phyloP scores from a whole-genome alignment of 1,140 invertebrate genomes.

The Drosophila takahashii region DNA sequence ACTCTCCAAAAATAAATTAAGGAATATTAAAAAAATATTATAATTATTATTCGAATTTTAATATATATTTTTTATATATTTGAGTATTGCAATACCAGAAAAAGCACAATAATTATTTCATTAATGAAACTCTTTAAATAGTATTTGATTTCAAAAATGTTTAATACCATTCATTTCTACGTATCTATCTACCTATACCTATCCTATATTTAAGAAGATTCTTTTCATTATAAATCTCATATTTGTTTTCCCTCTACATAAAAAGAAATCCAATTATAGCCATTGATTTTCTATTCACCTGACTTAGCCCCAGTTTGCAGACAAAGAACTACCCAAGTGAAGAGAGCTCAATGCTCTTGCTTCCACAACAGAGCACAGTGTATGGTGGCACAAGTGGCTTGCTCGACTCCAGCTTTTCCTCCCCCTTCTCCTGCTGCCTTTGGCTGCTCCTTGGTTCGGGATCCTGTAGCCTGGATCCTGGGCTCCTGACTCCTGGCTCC shows the following conservation, averaged over 20 bases:
- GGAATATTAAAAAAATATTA: not conserved
- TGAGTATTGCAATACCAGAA: too few species aligned
- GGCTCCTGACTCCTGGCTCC: conserved; percentile 44
- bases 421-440: not conserved
- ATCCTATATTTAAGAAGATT: too few species aligned
- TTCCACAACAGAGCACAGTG: conserved; percentile 18
- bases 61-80: too few species aligned
- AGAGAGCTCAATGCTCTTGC: conserved; percentile 1
- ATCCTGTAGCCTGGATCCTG: not conserved
- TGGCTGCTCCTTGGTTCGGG: conserved; percentile 6
- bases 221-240: not conserved
- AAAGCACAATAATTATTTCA: too few species aligned
- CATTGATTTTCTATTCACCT: not conserved
- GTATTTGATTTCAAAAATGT: too few species aligned
- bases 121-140: too few species aligned
- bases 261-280: not conserved
- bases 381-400: conserved; percentile 39
- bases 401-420: conserved; percentile 23
- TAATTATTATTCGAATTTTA: too few species aligned
- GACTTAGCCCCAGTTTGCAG: not conserved
- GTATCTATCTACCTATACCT: too few species aligned
- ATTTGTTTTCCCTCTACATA: not conserved
- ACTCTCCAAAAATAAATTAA: not conserved
- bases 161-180: too few species aligned
- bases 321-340: conserved; percentile 17